phyloP scores from a whole-genome alignment of 1,140 invertebrate species.

The Bombyx mori region ASM3026992v2 NC_085117.1:7318001-7318500 shows the following conservation, averaged over 20 bases:
- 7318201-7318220: conserved; percentile 99
- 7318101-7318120: conserved; percentile 27
- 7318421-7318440: conserved; percentile 76
- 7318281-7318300: conserved; percentile 95
- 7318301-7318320: conserved; percentile 94
- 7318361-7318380: conserved; percentile 95
- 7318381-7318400: conserved; percentile 93
- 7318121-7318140: conserved; percentile 50
- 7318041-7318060: too few relatives aligned
- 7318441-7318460: conserved; percentile 21
- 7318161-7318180: too few relatives aligned
- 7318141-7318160: conserved; percentile 19
- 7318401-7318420: conserved; percentile 87
- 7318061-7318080: too few relatives aligned
- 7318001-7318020: too few relatives aligned
- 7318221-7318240: conserved; percentile 97
- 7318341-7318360: conserved; percentile 93
- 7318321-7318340: conserved; percentile 97
- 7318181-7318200: conserved; percentile 50
- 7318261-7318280: conserved; percentile 96
- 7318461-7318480: conserved; percentile 38
- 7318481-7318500: background rate
- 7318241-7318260: conserved; percentile 94
- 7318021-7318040: too few relatives aligned
- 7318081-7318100: background rate